These are phyloP conservation scores for Apomyelois bistriatella DNA, from an alignment of 2,888 invertebrate species.

Conservation along the genomic window DNA sequence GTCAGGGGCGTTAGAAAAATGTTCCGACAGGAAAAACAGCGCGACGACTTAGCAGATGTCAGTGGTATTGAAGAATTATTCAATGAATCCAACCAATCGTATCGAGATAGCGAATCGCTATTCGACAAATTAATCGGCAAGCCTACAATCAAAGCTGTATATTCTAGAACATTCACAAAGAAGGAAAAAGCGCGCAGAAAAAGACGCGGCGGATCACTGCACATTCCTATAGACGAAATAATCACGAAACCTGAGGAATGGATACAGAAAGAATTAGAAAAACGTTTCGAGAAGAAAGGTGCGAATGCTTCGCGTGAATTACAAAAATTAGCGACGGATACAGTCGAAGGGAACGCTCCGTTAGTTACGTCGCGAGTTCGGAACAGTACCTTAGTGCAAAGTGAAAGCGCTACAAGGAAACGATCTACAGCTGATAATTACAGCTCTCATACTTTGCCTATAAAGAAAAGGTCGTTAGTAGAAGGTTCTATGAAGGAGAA, in stretches of 20 bases:
- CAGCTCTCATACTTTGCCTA: constrained; percentile 44
- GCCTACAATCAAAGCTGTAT: constrained; percentile 41
- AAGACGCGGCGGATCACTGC: constrained; percentile 33
- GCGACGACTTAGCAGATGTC: constrained; percentile 37
- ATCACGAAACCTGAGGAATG: constrained; percentile 48
- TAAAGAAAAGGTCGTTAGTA: constrained; percentile 56
- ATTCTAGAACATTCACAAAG: constrained; percentile 48
- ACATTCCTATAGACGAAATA: constrained; percentile 36
- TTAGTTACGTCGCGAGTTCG: constrained; percentile 32
- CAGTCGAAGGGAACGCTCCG: constrained; percentile 42
- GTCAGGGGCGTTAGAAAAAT: constrained; percentile 49
- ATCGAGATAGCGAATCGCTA: constrained; percentile 32
- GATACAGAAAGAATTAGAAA: constrained; percentile 45
- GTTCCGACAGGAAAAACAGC: constrained; percentile 32
- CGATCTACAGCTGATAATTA: constrained; percentile 40
- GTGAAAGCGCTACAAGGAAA: constrained; percentile 16
- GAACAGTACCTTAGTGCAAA: constrained; percentile 24
- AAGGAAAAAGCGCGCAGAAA: constrained; percentile 27
- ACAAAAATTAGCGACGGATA: constrained; percentile 43
- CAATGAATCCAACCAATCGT: constrained; percentile 33
- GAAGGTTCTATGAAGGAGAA: constrained; percentile 13
- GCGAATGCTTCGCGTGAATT: constrained; percentile 35
- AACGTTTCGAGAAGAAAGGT: constrained; percentile 23
- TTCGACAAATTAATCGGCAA: constrained; percentile 53
- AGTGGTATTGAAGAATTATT: constrained; percentile 62